phyloP scores from a whole-genome alignment of 2,888 invertebrate species.

The Sminthurides aquaticus region DNA sequence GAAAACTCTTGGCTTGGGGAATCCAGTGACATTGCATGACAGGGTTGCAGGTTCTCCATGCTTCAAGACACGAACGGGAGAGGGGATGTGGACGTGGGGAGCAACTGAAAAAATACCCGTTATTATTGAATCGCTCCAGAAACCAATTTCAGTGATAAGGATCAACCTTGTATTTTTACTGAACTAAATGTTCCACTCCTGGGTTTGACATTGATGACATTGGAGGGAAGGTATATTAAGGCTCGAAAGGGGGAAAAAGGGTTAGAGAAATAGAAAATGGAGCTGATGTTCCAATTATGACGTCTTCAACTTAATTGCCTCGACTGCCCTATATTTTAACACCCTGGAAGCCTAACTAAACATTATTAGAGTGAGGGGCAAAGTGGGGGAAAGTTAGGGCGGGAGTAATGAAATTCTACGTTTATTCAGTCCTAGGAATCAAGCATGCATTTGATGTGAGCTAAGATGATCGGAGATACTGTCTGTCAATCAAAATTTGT shows the following conservation, averaged over 20 bases:
- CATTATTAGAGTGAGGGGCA: not conserved
- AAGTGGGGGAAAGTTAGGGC: not conserved
- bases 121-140: not conserved
- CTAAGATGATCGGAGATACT: not conserved
- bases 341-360: not conserved
- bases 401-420: not conserved
- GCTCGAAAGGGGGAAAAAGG: too few relatives aligned
- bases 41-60: slow-evolving; percentile 48
- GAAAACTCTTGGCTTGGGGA: slow-evolving; percentile 49
- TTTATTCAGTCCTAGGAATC: too few relatives aligned
- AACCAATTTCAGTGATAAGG: not conserved
- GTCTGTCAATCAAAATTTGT: not conserved
- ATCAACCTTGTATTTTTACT: not conserved
- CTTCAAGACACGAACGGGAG: slow-evolving; percentile 42
- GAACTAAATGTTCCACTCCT: too few relatives aligned
- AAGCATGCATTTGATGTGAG: not conserved
- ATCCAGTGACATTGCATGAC: slow-evolving; percentile 48
- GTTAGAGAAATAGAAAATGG: too few relatives aligned
- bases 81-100: slow-evolving; percentile 23
- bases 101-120: slow-evolving; percentile 11
- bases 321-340: not conserved
- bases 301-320: not conserved
- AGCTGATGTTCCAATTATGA: not conserved
- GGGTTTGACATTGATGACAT: too few relatives aligned
- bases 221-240: too few relatives aligned